A percentile compares a stretch with the other conserved stretches of the same genome.
phyloP scores from a whole-genome alignment of 2,113 vertebrate species.

The Hyla sarda region DNA sequence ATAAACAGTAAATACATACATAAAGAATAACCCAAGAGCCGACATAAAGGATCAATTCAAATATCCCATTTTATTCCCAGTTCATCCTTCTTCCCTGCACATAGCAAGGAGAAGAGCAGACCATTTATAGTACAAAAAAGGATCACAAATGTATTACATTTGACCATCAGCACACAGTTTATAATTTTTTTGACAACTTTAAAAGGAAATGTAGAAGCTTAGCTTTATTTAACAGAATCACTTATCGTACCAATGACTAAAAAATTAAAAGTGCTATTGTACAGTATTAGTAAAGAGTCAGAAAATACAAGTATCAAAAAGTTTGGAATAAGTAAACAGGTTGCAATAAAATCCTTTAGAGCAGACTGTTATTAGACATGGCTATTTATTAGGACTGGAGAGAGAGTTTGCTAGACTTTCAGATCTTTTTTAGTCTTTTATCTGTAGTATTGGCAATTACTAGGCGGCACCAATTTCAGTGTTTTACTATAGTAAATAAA shows the following conservation, averaged over 20 bases:
- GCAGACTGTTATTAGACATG: conserved; percentile 58
- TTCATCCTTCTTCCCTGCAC: conserved; percentile 49
- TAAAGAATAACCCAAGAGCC: background rate
- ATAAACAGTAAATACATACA: background rate
- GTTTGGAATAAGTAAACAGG: conserved; percentile 57
- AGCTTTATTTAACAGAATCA: conserved; percentile 61
- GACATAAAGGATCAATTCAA: background rate
- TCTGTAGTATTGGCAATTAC: background rate
- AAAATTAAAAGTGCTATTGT: conserved; percentile 64
- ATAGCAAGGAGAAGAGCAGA: conserved; percentile 46
- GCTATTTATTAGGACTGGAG: conserved; percentile 52
- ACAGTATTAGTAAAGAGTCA: conserved; percentile 61
- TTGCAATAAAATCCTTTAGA: conserved; percentile 63
- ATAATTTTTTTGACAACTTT: conserved; percentile 58
- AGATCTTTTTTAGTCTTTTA: background rate
- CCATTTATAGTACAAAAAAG: conserved; percentile 57
- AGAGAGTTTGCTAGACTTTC: conserved; percentile 56
- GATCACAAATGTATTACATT: conserved; percentile 61
- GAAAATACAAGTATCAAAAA: conserved; percentile 60
- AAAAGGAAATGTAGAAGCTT: conserved; percentile 62
- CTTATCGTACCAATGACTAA: conserved; percentile 62
- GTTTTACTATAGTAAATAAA: background rate
- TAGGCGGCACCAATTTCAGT: background rate
- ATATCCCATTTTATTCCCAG: conserved; percentile 22
- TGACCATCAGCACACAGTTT: conserved; percentile 59